These are phyloP conservation scores for Elegia similella DNA, from an alignment of 2,888 invertebrate genomes.

Conservation along the genomic window DNA sequence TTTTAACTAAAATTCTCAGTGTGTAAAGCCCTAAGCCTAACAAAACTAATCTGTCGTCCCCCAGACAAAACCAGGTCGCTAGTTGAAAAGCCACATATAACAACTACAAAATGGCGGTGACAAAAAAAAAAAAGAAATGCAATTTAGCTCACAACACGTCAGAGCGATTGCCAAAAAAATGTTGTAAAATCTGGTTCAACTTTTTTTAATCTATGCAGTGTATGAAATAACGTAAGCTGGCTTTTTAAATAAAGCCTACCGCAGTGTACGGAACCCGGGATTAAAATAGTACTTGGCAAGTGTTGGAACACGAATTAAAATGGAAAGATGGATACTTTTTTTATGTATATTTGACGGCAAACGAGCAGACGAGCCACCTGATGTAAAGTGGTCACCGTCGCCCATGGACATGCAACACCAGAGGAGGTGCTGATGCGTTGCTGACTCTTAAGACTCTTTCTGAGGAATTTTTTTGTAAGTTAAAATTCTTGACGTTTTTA, in stretches of 20 bases:
- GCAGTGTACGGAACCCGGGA: background rate
- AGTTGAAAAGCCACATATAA: constrained; percentile 13
- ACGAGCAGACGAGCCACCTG: too few species aligned
- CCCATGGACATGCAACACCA: too few species aligned
- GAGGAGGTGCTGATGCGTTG: too few species aligned
- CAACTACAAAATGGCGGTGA: constrained; percentile 2
- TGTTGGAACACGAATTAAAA: background rate
- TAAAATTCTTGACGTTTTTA: background rate
- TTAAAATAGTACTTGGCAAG: background rate
- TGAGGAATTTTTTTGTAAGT: background rate
- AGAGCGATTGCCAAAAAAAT: constrained; percentile 12
- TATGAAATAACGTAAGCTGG: constrained; percentile 1
- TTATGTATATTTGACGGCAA: too few species aligned
- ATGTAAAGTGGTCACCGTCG: too few species aligned
- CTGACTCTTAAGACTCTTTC: too few species aligned
- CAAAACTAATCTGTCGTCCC: background rate
- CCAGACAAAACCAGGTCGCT: constrained; percentile 2
- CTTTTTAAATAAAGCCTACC: constrained; percentile 2
- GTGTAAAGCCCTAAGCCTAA: background rate
- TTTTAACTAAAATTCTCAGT: background rate
- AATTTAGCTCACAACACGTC: constrained; percentile 13
- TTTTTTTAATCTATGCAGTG: constrained; percentile 13
- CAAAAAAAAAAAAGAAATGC: constrained; percentile 1
- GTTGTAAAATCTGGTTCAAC: constrained; percentile 6
- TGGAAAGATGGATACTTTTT: background rate